These are phyloP conservation scores for Papilio gigon DNA, from an alignment of 2,888 invertebrate species.

Conservation along the genomic window DNA sequence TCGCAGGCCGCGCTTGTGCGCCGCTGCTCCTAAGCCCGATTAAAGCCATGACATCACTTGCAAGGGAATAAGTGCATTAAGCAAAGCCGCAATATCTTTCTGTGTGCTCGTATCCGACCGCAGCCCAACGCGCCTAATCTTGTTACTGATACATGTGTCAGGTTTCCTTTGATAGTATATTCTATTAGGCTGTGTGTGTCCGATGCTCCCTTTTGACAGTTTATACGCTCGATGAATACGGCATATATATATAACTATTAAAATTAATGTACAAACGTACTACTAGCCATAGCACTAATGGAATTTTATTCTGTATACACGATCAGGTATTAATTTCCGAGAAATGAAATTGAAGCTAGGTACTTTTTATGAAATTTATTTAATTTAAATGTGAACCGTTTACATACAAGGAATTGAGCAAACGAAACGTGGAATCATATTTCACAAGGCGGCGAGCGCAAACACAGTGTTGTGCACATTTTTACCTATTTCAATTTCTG, in stretches of 20 bases:
- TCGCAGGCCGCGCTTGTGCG: constrained; percentile 21
- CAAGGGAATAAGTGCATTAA: constrained; percentile 41
- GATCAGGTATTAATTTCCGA: neutral
- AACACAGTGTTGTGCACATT: neutral
- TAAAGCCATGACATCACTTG: constrained; percentile 40
- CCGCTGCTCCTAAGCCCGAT: constrained; percentile 28
- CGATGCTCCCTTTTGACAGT: constrained; percentile 10
- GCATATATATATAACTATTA: too few species aligned
- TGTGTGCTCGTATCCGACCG: constrained; percentile 36
- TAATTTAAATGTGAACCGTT: neutral
- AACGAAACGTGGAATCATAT: constrained; percentile 17
- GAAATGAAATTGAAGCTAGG: neutral
- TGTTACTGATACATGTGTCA: constrained; percentile 40
- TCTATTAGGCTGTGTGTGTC: constrained; percentile 24
- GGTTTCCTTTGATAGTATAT: constrained; percentile 40
- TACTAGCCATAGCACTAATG: too few species aligned
- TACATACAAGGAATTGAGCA: neutral
- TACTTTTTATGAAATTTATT: neutral
- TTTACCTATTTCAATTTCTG: constrained; percentile 9
- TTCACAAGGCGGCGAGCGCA: neutral
- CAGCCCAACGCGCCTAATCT: constrained; percentile 38
- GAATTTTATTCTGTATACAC: too few species aligned
- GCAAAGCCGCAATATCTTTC: constrained; percentile 38
- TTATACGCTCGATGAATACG: neutral
- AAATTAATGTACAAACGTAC: too few species aligned